Percentiles rank a stretch among this genome's conserved stretches.
Evolutionary conservation across 30 jellyfish, hydroid and myxozoan species (phyloP).

Genomic region (Clytia hemisphaerica): DNA sequence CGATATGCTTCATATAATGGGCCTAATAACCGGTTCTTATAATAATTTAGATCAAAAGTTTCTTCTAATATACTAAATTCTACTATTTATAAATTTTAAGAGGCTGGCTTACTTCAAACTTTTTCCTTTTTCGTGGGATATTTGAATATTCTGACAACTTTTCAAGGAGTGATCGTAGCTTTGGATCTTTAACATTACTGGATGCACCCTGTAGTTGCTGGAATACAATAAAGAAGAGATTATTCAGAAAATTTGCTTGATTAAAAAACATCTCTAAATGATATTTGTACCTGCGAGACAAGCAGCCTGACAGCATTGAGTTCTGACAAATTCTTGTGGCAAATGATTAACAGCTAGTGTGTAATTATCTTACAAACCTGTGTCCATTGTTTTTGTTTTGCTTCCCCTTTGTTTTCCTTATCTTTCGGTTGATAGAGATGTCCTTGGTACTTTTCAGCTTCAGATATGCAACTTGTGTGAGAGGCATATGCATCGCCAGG

Average conservation of each 20-base stretch:
- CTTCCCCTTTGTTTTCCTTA: slow-evolving; percentile 89
- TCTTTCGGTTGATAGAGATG: slow-evolving; percentile 83
- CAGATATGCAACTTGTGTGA: slow-evolving; percentile 86
- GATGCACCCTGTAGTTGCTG: slow-evolving; percentile 76
- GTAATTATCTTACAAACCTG: slow-evolving; percentile 53
- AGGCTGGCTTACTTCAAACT: slow-evolving; percentile 60
- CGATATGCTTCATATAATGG: too few species aligned
- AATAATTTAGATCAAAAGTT: too few species aligned
- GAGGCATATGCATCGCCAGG: slow-evolving; percentile 74
- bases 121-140: slow-evolving; percentile 84
- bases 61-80: background rate
- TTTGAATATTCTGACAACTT: slow-evolving; percentile 81
- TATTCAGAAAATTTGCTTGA: too few species aligned
- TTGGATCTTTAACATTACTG: slow-evolving; percentile 40
- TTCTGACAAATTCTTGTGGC: too few species aligned
- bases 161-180: slow-evolving; percentile 38
- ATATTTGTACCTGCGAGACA: too few species aligned
- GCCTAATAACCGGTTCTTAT: too few species aligned
- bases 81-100: too few species aligned
- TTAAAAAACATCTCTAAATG: too few species aligned
- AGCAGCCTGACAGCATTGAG: background rate
- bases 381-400: slow-evolving; percentile 90
- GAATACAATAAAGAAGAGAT: background rate
- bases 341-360: too few species aligned
- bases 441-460: slow-evolving; percentile 98